phyloP scores from a whole-genome alignment of 2,797 vertebrate species.

The Sylvia borin region DNA sequence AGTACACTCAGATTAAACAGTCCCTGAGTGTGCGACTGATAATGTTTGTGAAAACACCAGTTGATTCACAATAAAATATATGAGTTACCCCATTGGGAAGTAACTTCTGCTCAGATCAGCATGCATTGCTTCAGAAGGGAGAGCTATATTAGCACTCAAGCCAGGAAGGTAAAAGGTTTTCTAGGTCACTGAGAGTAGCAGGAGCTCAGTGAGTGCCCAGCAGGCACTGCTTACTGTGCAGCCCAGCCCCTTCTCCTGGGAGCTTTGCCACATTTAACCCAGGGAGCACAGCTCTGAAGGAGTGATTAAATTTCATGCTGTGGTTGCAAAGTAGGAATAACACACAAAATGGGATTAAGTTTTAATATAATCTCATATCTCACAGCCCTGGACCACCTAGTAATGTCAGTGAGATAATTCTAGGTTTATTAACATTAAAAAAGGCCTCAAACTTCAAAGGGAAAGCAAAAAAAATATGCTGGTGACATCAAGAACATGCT shows the following conservation, averaged over 20 bases:
- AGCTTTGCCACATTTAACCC: neutral
- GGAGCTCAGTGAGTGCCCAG: neutral
- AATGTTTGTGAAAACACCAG: neutral
- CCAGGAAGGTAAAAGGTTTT: neutral
- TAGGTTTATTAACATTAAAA: neutral
- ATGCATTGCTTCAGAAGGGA: neutral
- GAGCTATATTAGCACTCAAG: neutral
- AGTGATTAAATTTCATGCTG: conserved; percentile 23
- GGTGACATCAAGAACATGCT: neutral
- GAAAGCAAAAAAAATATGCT: neutral
- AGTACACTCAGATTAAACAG: neutral
- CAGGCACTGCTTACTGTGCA: neutral
- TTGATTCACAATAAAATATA: neutral
- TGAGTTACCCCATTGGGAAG: rapidly evolving
- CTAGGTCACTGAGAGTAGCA: neutral
- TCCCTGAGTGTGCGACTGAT: neutral
- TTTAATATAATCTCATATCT: conserved; percentile 7
- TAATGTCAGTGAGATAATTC: neutral
- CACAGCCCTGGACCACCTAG: conserved; percentile 30
- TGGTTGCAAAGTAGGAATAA: conserved; percentile 30
- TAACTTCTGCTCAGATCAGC: neutral
- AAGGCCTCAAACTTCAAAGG: conserved; percentile 10
- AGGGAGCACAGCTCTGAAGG: neutral
- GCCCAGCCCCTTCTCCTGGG: neutral
- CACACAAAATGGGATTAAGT: conserved; percentile 26